Conservation (phyloP, 2,113 vertebrate species). For the Penelope pileata region DNA sequence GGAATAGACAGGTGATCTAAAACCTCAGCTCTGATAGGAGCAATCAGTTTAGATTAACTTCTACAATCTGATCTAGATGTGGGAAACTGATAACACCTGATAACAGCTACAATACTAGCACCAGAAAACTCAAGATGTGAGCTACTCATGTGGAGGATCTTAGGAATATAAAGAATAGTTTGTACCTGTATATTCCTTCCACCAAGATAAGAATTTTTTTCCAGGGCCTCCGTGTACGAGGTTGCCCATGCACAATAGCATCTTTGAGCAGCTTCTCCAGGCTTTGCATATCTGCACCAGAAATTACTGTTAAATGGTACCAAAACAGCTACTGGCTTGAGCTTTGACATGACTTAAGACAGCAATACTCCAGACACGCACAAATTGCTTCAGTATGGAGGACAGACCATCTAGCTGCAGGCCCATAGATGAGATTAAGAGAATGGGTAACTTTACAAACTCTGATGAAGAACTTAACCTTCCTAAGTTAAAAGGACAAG, state of each 20-base stretch:
- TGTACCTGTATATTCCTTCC: constrained; percentile 97
- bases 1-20: constrained; percentile 8
- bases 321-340: constrained; percentile 49
- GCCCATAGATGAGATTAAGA: background rate
- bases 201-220: constrained; percentile 98
- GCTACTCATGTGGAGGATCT: constrained; percentile 5
- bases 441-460: background rate
- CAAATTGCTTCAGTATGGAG: background rate
- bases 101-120: background rate
- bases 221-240: constrained; percentile 94
- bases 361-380: constrained; percentile 10
- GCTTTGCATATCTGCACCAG: constrained; percentile 92
- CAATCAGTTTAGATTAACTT: background rate
- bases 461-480: background rate
- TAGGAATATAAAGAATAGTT: constrained; percentile 33
- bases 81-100: background rate
- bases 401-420: background rate
- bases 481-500: background rate
- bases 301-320: constrained; percentile 66
- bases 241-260: constrained; percentile 94
- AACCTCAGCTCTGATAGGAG: constrained; percentile 6
- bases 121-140: constrained; percentile 25
- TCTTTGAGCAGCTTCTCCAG: constrained; percentile 96
- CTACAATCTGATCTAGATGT: background rate
- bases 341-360: constrained; percentile 28